Percentiles rank a stretch among this genome's conserved stretches.
These are phyloP conservation scores for Sinocyclocheilus anshuiensis DNA, from an alignment of 2,113 vertebrate genomes.

Conservation along the genomic window DNA sequence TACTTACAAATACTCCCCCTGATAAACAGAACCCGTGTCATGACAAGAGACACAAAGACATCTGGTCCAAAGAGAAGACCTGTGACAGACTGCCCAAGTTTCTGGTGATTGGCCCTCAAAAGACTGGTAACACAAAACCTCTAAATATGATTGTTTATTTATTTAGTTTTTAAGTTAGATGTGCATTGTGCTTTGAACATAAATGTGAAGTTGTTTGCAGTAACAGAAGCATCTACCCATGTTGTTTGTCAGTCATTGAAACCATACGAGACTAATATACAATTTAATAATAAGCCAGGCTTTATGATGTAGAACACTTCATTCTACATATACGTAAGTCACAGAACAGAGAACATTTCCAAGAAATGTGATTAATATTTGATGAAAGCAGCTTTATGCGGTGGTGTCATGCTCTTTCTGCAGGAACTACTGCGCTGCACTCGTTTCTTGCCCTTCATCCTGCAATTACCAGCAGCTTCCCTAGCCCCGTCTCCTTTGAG, in stretches of 20 bases:
- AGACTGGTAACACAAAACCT: constrained; percentile 77
- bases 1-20: neutral
- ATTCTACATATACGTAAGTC: neutral
- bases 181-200: neutral
- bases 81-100: constrained; percentile 89
- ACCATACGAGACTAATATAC: neutral
- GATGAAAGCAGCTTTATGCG: neutral
- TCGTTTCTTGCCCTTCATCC: constrained; percentile 86
- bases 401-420: neutral
- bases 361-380: neutral
- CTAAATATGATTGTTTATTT: too few species aligned
- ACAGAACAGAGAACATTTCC: neutral
- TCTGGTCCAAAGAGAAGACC: constrained; percentile 92
- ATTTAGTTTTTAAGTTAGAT: neutral
- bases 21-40: constrained; percentile 83
- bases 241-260: neutral
- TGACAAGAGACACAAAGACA: constrained; percentile 90
- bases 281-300: too few species aligned
- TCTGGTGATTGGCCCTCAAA: constrained; percentile 87
- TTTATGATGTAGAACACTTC: neutral
- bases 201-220: too few species aligned
- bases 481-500: constrained; percentile 84
- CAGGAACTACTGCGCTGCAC: constrained; percentile 86
- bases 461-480: constrained; percentile 86
- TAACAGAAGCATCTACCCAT: neutral